Evolutionary conservation across 2,113 vertebrate genomes (phyloP), one percentile per base, ranked within the genome.

Genomic region (Stegastes partitus): DNA sequence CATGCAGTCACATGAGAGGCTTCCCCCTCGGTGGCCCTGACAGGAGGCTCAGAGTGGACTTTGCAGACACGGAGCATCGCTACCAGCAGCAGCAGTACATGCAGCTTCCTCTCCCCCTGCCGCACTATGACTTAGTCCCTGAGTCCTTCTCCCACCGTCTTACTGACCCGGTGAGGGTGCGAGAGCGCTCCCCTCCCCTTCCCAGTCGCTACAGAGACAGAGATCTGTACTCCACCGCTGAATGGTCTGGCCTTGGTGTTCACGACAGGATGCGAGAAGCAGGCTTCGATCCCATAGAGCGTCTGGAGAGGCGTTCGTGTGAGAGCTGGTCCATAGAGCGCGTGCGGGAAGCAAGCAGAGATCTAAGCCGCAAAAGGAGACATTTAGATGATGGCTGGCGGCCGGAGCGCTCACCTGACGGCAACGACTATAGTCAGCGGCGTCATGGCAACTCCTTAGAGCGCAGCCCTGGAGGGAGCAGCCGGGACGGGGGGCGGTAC

Each of bases 1-100:
- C 98, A 0, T 99, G 97, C 77, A 94, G 95, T 77, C 96, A 99
- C 73, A 99, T 99, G 98, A 95, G 97, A 15, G 98, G 98, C 1
- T 98, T 99, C 81, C 97, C 97, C 2, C 92, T 99, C 8, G 97
- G 98, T 0, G 98, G 98, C 0, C 95, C 96, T 0, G 97, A 99
- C 65, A 93, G 98, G 54, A 95, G 97, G n/a, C 95, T 99, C 23
- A 92, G 98, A 37, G 98, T 99, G 9, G 98, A 99, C 92, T 99
- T 99, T 76, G 98, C 98, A 0, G 98, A 99, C 83, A 96, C 97
- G 0, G 97, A 99, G 72, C 96, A 97, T 44, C 96, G 97, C 67
- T 98, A 97, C 93, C 97, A 97, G 84, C 97, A 91, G 85, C 86
- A 97, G 90, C 96, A 95, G 51, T 98, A 96, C 84, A 84, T 98